Evolutionary conservation across 2,888 invertebrate species (phyloP), one percentile per base, ranked within the genome.

Genomic region (Plusia festucae): DNA sequence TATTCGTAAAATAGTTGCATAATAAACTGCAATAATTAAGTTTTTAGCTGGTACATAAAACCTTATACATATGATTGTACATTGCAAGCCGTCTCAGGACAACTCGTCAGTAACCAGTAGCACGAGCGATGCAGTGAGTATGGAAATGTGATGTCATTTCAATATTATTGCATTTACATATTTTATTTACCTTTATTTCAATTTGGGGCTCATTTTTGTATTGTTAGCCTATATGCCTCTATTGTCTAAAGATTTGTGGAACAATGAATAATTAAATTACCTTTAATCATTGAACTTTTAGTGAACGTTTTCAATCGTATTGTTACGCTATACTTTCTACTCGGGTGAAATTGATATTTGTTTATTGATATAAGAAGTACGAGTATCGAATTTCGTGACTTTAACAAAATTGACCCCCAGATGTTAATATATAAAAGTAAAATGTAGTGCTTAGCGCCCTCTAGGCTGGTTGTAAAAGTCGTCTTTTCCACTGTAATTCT

Each of bases 61-160:
- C 62, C 69, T 54, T 53, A 69, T 61, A 69, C 62, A 67, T 44
- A 59, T 1, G 24, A 51, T 72, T 79, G 51, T 71, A 65, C 60
- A 61, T 91, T 89, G 44, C 92, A 92, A 95, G 94, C 94, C 94
- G 11, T 85, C 94, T 77, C 94, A 94, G 94, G 94, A 95, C 81
- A 94, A 91, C 69, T 94, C 94, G 0, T 94, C 94, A 22, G 94
- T 95, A 24, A 94, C 94, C 65, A 94, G 94, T 88, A 94, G 94
- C 82, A 94, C 94, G 2, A 94, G 94, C 78, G 95, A 95, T 88
- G 94, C 94, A 89, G 95, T 95, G 93, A 95, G 95, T 94, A 94
- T 90, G 84, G 79, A 86, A 89, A 92, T 88, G 92, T 93, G 91
- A 92, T 93, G 89, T 92, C 89, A 87, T 65, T 81, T 81, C 78